Percentiles rank a stretch among this genome's conserved stretches.
phyloP scores from a whole-genome alignment of 2,888 invertebrate species.

The Sclerodermus sp. region DNA sequence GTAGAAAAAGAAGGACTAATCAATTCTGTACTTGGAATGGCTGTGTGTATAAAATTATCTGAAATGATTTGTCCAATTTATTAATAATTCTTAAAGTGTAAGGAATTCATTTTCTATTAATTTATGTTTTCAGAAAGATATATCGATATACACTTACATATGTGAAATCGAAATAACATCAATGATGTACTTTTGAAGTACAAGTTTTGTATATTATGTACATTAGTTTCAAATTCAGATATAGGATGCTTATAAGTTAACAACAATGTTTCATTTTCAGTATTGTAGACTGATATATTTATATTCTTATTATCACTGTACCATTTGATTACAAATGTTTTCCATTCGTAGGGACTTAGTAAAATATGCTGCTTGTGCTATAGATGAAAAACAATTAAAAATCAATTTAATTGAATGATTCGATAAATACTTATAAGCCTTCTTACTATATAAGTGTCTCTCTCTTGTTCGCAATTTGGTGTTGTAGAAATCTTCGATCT shows the following conservation, averaged over 20 bases:
- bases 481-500: not conserved
- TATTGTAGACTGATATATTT: conserved; percentile 24
- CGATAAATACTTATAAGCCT: no score
- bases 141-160: conserved; percentile 22
- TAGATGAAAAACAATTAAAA: no score
- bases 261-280: not conserved
- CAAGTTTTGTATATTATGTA: no score
- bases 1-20: no score
- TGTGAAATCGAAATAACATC: conserved; percentile 28
- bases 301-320: not conserved
- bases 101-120: no score
- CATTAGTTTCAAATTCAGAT: no score
- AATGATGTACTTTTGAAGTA: conserved; percentile 13
- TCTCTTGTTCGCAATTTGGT: conserved; percentile 1
- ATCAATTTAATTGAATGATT: no score
- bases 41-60: no score
- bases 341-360: conserved; percentile 32
- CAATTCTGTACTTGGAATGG: no score
- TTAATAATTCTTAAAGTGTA: no score
- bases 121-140: not conserved
- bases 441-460: conserved; percentile 1
- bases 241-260: not conserved
- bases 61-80: no score
- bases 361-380: conserved; percentile 15
- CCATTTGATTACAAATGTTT: conserved; percentile 31